Conservation (phyloP, 2,888 invertebrate species). For the Ennomos quercinarius region DNA sequence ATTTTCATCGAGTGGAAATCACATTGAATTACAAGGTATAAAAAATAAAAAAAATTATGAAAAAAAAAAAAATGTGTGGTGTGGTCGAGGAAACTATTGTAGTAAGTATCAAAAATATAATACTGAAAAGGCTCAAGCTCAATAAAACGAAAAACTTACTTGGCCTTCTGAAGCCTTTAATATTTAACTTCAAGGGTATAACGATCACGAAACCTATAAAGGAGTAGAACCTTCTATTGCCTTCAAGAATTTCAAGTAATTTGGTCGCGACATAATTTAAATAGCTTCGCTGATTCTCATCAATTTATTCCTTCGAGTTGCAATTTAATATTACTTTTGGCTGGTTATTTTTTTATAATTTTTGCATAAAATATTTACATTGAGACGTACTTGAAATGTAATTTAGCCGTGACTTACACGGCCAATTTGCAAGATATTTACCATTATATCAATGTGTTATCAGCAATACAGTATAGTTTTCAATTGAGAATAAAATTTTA, state of each 20-base stretch:
- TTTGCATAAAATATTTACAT: neutral
- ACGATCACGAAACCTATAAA: constrained; percentile 32
- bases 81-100: too few species aligned
- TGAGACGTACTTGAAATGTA: too few species aligned
- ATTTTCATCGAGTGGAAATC: too few species aligned
- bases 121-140: constrained; percentile 11
- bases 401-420: too few species aligned
- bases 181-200: constrained; percentile 22
- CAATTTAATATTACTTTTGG: too few species aligned
- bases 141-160: constrained; percentile 19
- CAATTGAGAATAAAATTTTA: too few species aligned
- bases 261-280: constrained; percentile 34
- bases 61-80: too few species aligned
- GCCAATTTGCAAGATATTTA: too few species aligned
- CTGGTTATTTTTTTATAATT: constrained; percentile 7
- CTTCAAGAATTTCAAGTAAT: constrained; percentile 33
- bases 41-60: too few species aligned
- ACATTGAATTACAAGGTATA: too few species aligned
- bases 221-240: constrained; percentile 40
- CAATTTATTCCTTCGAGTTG: constrained; percentile 18
- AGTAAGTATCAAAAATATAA: constrained; percentile 10
- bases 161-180: constrained; percentile 16
- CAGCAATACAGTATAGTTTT: too few species aligned
- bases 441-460: too few species aligned
- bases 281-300: constrained; percentile 26